These are phyloP conservation scores for Florisuga fusca DNA, from an alignment of 2,797 vertebrate genomes.

Conservation along the genomic window DNA sequence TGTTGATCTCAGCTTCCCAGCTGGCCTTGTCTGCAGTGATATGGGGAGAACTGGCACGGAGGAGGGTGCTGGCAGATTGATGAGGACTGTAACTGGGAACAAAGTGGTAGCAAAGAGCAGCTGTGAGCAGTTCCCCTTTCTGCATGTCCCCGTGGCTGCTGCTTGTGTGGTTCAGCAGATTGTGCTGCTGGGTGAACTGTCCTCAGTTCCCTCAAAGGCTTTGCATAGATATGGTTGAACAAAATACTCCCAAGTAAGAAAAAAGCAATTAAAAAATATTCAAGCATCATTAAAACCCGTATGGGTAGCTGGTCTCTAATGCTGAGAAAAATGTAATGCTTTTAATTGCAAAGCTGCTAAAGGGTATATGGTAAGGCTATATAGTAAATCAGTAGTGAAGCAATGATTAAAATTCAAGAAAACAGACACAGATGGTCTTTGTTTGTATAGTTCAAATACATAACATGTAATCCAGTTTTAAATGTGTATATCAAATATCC, in stretches of 20 bases:
- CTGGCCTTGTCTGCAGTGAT: not conserved
- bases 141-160: accelerated
- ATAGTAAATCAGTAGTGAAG: not conserved
- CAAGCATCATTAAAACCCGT: not conserved
- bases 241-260: not conserved
- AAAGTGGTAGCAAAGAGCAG: not conserved
- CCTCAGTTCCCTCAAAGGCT: not conserved
- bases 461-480: not conserved
- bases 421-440: not conserved
- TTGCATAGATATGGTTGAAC: not conserved
- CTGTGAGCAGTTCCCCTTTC: not conserved
- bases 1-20: not conserved
- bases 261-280: not conserved
- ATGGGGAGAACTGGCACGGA: not conserved
- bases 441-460: not conserved
- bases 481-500: not conserved
- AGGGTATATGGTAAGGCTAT: not conserved
- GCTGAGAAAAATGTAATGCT: not conserved
- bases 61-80: not conserved
- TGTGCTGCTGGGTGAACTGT: not conserved
- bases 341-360: not conserved
- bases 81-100: not conserved
- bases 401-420: not conserved
- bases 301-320: not conserved
- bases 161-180: not conserved